Evolutionary conservation across 1,140 invertebrate species (phyloP), one percentile per base, ranked within the genome.

Genomic region (Drosophila sp.): DNA sequence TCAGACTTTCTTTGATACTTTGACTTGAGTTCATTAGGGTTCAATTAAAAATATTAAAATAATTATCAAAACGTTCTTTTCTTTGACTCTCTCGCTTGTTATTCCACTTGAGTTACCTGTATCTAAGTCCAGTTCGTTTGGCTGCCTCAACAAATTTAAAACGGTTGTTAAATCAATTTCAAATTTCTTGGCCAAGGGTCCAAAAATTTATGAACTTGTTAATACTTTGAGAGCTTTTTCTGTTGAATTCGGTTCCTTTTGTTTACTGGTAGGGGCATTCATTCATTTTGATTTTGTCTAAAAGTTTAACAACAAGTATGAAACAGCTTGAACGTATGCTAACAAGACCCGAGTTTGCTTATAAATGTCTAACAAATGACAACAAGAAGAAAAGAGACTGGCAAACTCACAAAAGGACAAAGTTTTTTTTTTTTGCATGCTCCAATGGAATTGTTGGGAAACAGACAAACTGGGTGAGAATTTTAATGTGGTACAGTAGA

Each of bases 361-460:
- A 87, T 84, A 84, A 87, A 84, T 84, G 82, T 87, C 81, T 63
- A 81, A 86, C 78, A 84, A 84, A 81, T 86, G 80, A 87, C 80
- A 86, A 38, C 21, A 50, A 34, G 27, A 61, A 41, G 8, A 41
- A 78, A 72, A 64, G 36, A 7, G 36, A 25, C 34, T 40, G 46
- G 46, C 14, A 48, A 51, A 59, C 25, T 29, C 21, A 9, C 36
- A 38, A 78, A 72, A 66, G 62, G 65, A 41, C 70, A 34, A 84
- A 87, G 64, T 87, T 81, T 50, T 18, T 14, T 80, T 74, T 50
- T 18, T 48, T 81, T 78, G 61, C 69, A 71, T 71, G 61, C 56
- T 41, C 11, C 67, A 66, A 63, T 36, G 29, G 43, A 56, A 54
- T 27, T 61, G 45, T 29, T 21, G 18, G 25, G 56, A 65, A 73